Conservation (phyloP, 2,888 invertebrate genomes). For the Escarpia spicata region DNA sequence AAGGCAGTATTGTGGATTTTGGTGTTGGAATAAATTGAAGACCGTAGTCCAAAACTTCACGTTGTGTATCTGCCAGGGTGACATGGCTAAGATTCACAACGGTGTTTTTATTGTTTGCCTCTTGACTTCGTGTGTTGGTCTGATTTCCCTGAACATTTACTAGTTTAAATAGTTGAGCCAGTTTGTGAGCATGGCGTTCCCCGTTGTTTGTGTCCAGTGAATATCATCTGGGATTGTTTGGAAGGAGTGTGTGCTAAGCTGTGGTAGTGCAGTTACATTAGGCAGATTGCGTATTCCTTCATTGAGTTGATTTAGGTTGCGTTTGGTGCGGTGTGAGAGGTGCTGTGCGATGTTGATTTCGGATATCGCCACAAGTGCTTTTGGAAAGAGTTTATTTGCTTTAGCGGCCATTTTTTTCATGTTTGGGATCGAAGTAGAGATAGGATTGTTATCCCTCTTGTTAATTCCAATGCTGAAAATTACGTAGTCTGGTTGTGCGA, state of each 20-base stretch:
- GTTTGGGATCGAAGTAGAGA: too few species aligned
- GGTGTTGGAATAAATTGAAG: not conserved
- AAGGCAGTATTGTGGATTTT: not conserved
- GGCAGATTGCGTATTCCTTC: not conserved
- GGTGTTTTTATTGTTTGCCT: not conserved
- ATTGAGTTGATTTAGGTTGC: not conserved
- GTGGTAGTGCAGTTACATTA: not conserved
- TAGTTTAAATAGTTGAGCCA: not conserved
- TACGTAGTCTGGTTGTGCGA: not conserved
- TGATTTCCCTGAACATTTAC: not conserved
- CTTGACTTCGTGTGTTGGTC: not conserved
- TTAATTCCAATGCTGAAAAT: not conserved
- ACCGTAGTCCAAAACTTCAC: not conserved
- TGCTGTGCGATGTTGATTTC: not conserved
- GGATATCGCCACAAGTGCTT: not conserved
- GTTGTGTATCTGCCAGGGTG: not conserved
- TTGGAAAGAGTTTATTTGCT: not conserved
- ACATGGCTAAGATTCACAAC: not conserved
- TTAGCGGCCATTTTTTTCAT: not conserved
- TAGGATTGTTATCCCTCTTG: not conserved
- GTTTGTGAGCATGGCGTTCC: not conserved
- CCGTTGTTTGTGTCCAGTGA: not conserved
- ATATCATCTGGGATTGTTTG: not conserved
- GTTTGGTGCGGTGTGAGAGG: not conserved
- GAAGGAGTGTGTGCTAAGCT: not conserved